Base-by-base conservation (phyloP, 1,140 invertebrate genomes). In the Heliconius congener region DNA sequence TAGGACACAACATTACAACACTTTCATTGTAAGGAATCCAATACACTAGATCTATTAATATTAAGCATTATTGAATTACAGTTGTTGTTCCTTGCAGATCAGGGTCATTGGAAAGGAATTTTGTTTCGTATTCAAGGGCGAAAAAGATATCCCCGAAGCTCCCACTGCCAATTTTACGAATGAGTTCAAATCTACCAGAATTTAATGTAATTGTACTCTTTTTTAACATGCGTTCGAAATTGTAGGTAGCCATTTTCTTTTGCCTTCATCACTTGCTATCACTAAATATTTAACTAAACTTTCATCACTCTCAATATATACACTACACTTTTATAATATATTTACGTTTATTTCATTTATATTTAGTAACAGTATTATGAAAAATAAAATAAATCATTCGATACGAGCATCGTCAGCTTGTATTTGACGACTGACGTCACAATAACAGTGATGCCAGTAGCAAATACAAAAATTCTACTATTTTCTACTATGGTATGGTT, bases 61-160 rank as follows among this genome's bases (percentile, higher is more conserved):
- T 66, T 66, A 66, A 27, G 60, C 60, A 66, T 80, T 71, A 55
- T 79, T 79, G 74, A 76, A 75, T 76, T 55, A 76, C 73, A 80
- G 34, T 80, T 76, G 71, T 76, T 55, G 11, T 46, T 60, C 42
- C 42, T 71, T 66, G 23, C 60, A 27, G 60, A 23, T 27, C n/a
- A 27, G n/a, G 60, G 27, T 27, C 23, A 11, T 52, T 52, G 50
- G 18, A 18, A 52, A 52, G 18, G 50, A 19, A 18, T 52, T 52
- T 52, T 18, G 50, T 52, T 19, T 66, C 60, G 60, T 66, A 23
- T 11, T 66, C 60, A 66, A 66, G 60, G 27, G 98, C 99, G 88
- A 99, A 96, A 95, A 99, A 99, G 90, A 99, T 99, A 95, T 99
- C 99, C 91, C 99, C 99, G 94, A 99, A 99, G 52, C 99, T 99